Conservation (phyloP, 2,888 invertebrate genomes). For the Amphipoea oculea region DNA sequence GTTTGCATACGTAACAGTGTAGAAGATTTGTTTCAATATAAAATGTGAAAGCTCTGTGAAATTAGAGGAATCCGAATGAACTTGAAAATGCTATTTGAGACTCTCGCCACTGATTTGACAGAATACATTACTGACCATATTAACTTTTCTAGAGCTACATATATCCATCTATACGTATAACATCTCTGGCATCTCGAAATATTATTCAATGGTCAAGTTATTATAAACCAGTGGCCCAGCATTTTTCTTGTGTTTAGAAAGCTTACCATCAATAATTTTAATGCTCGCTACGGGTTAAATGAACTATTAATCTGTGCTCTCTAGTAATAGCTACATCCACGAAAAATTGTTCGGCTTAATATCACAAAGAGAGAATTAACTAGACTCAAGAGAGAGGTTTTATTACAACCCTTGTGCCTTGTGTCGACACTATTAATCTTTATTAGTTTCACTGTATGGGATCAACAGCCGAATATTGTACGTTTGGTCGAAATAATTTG, state of each 20-base stretch:
- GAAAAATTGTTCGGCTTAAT: slow-evolving; percentile 65
- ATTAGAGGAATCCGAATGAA: slow-evolving; percentile 22
- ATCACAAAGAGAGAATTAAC: slow-evolving; percentile 71
- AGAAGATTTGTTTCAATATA: slow-evolving; percentile 17
- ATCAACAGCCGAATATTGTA: slow-evolving; percentile 47
- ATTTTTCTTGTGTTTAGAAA: slow-evolving; percentile 37
- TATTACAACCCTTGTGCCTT: slow-evolving; percentile 72
- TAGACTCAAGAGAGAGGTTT: slow-evolving; percentile 69
- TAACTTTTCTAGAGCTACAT: neutral
- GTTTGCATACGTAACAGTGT: slow-evolving; percentile 34
- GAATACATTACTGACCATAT: neutral
- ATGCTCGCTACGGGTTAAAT: slow-evolving; percentile 48
- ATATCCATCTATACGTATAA: slow-evolving; percentile 2
- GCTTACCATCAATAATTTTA: slow-evolving; percentile 43
- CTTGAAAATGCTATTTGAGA: slow-evolving; percentile 17
- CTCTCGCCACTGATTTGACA: neutral
- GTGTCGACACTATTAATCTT: slow-evolving; percentile 76
- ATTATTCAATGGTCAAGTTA: slow-evolving; percentile 29
- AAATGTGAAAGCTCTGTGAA: slow-evolving; percentile 38
- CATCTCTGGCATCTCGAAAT: slow-evolving; percentile 26
- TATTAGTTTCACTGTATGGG: slow-evolving; percentile 70
- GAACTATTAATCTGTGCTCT: slow-evolving; percentile 53
- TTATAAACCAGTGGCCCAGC: slow-evolving; percentile 23
- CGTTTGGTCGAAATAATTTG: slow-evolving; percentile 31
- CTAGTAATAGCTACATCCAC: slow-evolving; percentile 46